phyloP scores from a whole-genome alignment of 35 echinoderm and acorn worm genomes.

The Anneissia japonica region DNA sequence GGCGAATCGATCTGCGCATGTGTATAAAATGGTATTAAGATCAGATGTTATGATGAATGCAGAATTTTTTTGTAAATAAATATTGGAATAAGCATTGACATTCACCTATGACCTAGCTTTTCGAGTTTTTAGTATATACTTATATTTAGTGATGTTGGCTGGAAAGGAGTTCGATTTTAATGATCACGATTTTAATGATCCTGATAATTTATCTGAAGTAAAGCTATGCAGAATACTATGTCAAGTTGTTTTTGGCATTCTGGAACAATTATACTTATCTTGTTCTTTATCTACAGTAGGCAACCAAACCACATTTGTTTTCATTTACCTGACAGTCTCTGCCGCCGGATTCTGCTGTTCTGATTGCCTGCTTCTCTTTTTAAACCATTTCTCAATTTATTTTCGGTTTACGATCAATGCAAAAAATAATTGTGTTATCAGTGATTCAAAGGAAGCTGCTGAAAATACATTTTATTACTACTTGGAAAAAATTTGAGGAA shows the following conservation, averaged over 20 bases:
- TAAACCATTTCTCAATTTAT: background rate
- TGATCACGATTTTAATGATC: background rate
- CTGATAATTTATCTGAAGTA: background rate
- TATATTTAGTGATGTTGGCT: no score
- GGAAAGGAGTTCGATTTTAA: background rate
- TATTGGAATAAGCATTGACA: no score
- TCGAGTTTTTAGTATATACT: no score
- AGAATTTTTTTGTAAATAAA: no score
- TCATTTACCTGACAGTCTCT: background rate
- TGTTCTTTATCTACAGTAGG: background rate
- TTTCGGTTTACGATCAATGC: background rate
- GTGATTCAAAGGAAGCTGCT: background rate
- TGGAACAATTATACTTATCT: background rate
- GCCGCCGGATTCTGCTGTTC: background rate
- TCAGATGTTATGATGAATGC: no score
- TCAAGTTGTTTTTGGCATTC: background rate
- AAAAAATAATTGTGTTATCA: background rate
- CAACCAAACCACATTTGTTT: background rate
- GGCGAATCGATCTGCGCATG: no score
- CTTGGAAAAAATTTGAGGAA: background rate
- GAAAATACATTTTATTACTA: background rate
- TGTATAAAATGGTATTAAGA: no score
- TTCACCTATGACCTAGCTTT: no score
- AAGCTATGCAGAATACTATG: background rate
- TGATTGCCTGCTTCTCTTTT: background rate